Percentiles rank a stretch among this genome's conserved stretches.
Conservation (phyloP, 1,140 invertebrate species). For the Drosophila arizonae region DNA sequence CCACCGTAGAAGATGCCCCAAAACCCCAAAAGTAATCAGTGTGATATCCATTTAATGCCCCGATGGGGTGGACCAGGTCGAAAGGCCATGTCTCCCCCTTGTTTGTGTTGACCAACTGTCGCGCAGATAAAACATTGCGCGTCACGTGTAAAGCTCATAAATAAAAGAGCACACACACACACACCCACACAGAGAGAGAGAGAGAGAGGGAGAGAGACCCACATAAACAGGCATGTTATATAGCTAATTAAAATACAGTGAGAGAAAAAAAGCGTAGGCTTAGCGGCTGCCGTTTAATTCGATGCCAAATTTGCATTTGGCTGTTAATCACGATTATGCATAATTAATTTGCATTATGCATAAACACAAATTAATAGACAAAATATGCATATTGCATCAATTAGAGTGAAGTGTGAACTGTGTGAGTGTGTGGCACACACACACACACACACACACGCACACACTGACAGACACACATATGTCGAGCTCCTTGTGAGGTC, state of each 20-base stretch:
- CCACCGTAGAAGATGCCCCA: not conserved
- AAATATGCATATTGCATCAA: conserved; percentile 73
- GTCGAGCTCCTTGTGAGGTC: conserved; percentile 17
- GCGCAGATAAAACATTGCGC: conserved; percentile 58
- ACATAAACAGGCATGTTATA: conserved; percentile 18
- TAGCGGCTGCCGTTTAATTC: conserved; percentile 16
- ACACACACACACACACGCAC: not conserved
- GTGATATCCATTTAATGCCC: conserved; percentile 26
- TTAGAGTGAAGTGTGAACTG: conserved; percentile 47
- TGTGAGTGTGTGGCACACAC: conserved; percentile 4
- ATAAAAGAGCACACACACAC: conserved; percentile 45
- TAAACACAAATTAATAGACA: conserved; percentile 78
- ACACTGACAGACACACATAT: no score
- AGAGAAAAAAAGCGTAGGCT: conserved; percentile 27
- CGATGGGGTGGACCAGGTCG: not conserved
- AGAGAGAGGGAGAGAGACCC: not conserved
- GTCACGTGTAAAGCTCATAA: conserved; percentile 71
- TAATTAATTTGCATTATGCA: conserved; percentile 78
- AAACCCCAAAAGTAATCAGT: conserved; percentile 55
- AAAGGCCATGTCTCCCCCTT: not conserved
- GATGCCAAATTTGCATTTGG: conserved; percentile 66
- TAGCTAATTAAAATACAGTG: conserved; percentile 49
- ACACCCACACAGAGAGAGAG: conserved; percentile 3
- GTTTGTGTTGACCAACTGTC: conserved; percentile 34
- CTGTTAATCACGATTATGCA: conserved; percentile 79